Percentiles rank a stretch among this genome's conserved stretches.
Conservation (phyloP, 2,113 vertebrate species). For the Salvelinus sp. region DNA sequence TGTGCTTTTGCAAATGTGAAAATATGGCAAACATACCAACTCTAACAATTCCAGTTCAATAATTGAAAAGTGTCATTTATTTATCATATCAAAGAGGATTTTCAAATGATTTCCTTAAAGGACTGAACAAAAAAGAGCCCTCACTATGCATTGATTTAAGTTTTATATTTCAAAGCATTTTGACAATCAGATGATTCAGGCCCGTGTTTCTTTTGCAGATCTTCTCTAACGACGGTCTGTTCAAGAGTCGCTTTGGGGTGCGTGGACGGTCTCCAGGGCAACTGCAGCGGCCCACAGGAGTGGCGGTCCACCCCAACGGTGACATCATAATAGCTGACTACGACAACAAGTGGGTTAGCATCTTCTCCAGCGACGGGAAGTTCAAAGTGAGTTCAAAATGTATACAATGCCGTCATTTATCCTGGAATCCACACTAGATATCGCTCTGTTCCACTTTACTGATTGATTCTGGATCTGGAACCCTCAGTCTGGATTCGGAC, state of each 20-base stretch:
- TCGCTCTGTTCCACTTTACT: neutral
- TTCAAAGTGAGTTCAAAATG: conserved; percentile 83
- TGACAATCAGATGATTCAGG: neutral
- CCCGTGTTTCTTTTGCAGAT: conserved; percentile 72
- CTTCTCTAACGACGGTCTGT: conserved; percentile 94
- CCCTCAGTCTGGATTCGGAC: too few species aligned
- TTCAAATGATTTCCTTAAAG: too few species aligned
- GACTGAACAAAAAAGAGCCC: too few species aligned
- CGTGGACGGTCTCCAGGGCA: conserved; percentile 93
- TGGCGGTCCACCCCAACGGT: conserved; percentile 91
- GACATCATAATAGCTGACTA: conserved; percentile 98
- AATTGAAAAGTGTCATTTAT: too few species aligned
- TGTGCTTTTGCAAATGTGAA: too few species aligned
- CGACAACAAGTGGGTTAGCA: conserved; percentile 99
- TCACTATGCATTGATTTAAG: too few species aligned
- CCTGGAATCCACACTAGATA: neutral
- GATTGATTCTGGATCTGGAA: neutral
- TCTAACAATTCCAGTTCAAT: too few species aligned
- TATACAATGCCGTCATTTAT: neutral
- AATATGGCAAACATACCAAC: too few species aligned
- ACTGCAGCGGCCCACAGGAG: conserved; percentile 92
- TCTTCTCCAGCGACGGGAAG: conserved; percentile 94
- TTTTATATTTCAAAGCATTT: too few species aligned
- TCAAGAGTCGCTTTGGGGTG: conserved; percentile 93
- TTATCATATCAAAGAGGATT: too few species aligned